phyloP scores from a whole-genome alignment of 2,113 vertebrate species.

The Syngnathus typhle region DNA sequence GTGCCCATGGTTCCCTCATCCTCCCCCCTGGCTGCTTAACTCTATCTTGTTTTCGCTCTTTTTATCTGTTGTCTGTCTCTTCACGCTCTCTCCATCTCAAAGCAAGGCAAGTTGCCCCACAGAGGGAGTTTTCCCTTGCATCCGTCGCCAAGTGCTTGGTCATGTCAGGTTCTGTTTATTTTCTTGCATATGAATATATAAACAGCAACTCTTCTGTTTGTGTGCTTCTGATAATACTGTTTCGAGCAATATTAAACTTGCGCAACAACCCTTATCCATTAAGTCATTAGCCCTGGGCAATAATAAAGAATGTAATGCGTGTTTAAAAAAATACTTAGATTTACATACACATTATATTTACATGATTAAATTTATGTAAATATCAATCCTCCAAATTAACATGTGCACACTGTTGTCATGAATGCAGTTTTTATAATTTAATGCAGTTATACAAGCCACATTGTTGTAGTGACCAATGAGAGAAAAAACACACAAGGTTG shows the following conservation, averaged over 20 bases:
- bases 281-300: conserved; percentile 34
- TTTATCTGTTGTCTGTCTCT: too few species aligned
- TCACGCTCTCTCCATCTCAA: too few species aligned
- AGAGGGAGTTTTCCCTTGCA: too few species aligned
- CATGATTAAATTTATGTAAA: conserved; percentile 25
- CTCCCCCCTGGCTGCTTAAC: too few species aligned
- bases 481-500: conserved; percentile 14
- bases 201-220: neutral
- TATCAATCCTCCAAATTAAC: conserved; percentile 12
- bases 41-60: too few species aligned
- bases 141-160: too few species aligned
- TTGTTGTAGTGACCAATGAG: neutral
- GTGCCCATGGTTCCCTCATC: too few species aligned
- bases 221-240: conserved; percentile 6
- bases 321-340: conserved; percentile 42
- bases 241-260: conserved; percentile 20
- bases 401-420: conserved; percentile 3
- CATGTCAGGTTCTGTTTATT: too few species aligned
- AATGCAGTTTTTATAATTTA: neutral
- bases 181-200: too few species aligned
- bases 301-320: conserved; percentile 22
- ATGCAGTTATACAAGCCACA: conserved; percentile 6
- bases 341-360: conserved; percentile 29
- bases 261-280: conserved; percentile 32
- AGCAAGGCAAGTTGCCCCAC: too few species aligned